These are phyloP conservation scores for Eristalis arbustorum DNA, from an alignment of 2,888 invertebrate species.

Conservation along the genomic window DNA sequence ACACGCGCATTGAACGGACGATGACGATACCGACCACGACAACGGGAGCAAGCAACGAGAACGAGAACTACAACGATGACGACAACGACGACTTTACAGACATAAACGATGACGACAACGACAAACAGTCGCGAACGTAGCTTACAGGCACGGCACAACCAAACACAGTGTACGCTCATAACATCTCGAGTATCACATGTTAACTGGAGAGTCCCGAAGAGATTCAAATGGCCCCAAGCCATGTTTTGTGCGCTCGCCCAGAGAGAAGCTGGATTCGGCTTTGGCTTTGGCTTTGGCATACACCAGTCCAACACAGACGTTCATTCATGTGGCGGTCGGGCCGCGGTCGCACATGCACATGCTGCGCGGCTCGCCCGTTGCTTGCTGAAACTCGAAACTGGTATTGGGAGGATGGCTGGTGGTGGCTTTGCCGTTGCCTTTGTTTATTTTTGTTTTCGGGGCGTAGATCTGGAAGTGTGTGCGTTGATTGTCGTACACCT, in stretches of 20 bases:
- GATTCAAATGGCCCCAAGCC: slow-evolving; percentile 73
- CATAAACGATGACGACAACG: not conserved
- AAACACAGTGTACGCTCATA: slow-evolving; percentile 65
- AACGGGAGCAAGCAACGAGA: not conserved
- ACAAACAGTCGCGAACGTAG: slow-evolving; percentile 40
- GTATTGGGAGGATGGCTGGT: slow-evolving; percentile 36
- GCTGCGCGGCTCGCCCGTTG: slow-evolving; percentile 8
- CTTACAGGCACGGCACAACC: slow-evolving; percentile 60
- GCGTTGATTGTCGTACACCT: slow-evolving; percentile 45
- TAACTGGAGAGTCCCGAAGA: slow-evolving; percentile 72
- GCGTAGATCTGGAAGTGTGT: slow-evolving; percentile 22
- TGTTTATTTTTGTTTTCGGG: slow-evolving; percentile 18
- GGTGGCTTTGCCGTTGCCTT: slow-evolving; percentile 14
- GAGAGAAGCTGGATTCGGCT: slow-evolving; percentile 42
- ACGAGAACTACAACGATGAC: not conserved
- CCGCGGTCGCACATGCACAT: slow-evolving; percentile 49
- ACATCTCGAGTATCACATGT: slow-evolving; percentile 73
- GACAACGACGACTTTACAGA: not conserved
- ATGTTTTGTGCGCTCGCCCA: slow-evolving; percentile 49
- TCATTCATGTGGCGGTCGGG: slow-evolving; percentile 46
- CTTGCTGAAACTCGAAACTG: slow-evolving; percentile 20
- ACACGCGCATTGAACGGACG: not conserved
- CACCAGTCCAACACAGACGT: slow-evolving; percentile 20
- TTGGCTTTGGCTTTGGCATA: slow-evolving; percentile 37
- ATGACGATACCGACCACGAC: not conserved